Conservation (phyloP, 1,140 invertebrate genomes). For the Paraescarpia echinospica region DNA sequence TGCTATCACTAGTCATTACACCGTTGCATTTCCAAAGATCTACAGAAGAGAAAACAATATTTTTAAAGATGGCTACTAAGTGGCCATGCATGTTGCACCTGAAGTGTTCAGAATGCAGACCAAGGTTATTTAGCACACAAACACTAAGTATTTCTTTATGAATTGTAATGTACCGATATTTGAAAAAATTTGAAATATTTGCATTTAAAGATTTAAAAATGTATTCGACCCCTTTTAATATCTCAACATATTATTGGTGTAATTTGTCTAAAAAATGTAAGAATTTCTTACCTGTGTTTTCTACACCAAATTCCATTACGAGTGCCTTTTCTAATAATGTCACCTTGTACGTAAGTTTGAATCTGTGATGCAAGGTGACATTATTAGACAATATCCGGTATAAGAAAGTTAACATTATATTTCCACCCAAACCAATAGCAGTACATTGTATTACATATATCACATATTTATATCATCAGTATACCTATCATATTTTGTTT, state of each 20-base stretch:
- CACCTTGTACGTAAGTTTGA: constrained; percentile 70
- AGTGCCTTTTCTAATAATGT: constrained; percentile 79
- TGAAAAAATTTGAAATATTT: too few relatives aligned
- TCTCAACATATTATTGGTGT: neutral
- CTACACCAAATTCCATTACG: constrained; percentile 37
- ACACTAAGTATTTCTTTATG: too few relatives aligned
- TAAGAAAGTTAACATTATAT: neutral
- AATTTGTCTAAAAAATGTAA: neutral
- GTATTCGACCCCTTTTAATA: neutral
- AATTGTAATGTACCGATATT: too few relatives aligned
- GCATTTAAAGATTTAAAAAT: too few relatives aligned
- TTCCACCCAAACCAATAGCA: neutral
- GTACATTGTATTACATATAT: neutral
- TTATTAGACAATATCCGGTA: neutral
- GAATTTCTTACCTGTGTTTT: constrained; percentile 44
- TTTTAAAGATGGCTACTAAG: too few relatives aligned
- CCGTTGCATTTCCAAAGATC: too few relatives aligned
- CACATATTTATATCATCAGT: neutral
- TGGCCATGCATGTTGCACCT: too few relatives aligned
- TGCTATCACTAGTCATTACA: too few relatives aligned
- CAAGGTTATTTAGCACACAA: too few relatives aligned
- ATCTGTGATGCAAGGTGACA: constrained; percentile 44
- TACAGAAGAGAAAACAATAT: too few relatives aligned
- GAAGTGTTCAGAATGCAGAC: too few relatives aligned
- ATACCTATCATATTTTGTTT: neutral